Evolutionary conservation across 1,140 invertebrate species (phyloP).

Genomic region (Diploscapter pachys): DNA sequence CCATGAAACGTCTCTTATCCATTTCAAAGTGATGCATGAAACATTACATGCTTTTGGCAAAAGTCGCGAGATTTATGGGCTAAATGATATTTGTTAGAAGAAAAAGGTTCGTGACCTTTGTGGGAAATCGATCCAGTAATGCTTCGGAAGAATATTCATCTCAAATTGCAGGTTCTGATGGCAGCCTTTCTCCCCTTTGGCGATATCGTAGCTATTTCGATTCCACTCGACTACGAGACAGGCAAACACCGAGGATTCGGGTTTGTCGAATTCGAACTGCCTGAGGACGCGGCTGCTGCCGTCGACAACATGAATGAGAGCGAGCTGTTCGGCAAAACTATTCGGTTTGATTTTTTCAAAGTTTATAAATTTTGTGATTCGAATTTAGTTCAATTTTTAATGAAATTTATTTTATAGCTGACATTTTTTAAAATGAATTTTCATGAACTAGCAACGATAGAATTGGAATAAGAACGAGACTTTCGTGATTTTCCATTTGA

Average conservation of each 20-base stretch:
- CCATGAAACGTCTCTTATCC: no score
- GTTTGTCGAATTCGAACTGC: conserved; percentile 86
- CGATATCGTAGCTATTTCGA: conserved; percentile 92
- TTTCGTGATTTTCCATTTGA: neutral
- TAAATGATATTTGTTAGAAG: no score
- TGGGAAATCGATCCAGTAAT: no score
- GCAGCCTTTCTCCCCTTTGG: conserved; percentile 97
- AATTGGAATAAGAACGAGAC: neutral
- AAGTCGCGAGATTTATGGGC: no score
- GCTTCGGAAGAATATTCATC: no score
- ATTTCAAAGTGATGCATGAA: no score
- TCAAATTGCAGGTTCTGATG: conserved; percentile 65
- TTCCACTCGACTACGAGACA: conserved; percentile 93
- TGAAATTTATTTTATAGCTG: no score
- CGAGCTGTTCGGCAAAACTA: conserved; percentile 92
- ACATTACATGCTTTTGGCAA: no score
- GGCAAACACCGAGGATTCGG: conserved; percentile 59
- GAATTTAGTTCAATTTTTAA: no score
- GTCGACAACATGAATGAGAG: conserved; percentile 99
- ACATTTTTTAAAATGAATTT: no score
- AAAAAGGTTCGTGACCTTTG: no score
- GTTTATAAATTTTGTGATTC: neutral
- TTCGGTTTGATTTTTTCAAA: conserved; percentile 64
- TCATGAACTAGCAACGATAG: neutral
- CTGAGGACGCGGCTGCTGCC: conserved; percentile 85